Conservation (phyloP, 2,888 invertebrate species). For the Gerris lacustris region DNA sequence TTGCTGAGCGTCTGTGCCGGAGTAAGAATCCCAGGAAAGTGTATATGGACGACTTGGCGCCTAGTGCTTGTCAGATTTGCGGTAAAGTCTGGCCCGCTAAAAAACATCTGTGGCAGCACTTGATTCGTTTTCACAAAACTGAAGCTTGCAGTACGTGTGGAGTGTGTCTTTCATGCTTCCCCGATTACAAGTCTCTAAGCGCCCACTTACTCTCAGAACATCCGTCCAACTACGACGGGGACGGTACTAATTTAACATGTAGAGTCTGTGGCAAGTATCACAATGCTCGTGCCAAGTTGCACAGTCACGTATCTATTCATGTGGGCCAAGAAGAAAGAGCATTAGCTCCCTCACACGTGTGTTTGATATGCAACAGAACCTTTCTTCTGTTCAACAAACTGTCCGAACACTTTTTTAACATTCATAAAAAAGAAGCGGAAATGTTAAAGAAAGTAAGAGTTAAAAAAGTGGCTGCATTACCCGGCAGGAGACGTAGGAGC, state of each 20-base stretch:
- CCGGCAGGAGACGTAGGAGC: background rate
- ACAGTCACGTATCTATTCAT: conserved; percentile 46
- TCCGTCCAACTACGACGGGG: conserved; percentile 40
- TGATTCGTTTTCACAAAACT: conserved; percentile 44
- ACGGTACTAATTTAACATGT: conserved; percentile 47
- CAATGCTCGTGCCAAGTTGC: conserved; percentile 45
- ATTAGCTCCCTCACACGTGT: conserved; percentile 23
- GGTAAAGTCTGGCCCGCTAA: conserved; percentile 49
- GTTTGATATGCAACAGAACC: conserved; percentile 24
- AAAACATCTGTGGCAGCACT: conserved; percentile 49
- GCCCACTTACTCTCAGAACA: conserved; percentile 42
- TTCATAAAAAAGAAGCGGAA: conserved; percentile 2
- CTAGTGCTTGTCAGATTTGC: conserved; percentile 44
- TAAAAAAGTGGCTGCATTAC: background rate
- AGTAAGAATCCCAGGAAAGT: conserved; percentile 29
- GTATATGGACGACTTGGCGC: conserved; percentile 35
- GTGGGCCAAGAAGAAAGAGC: conserved; percentile 34
- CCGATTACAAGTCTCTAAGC: conserved; percentile 41
- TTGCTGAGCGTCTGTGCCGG: background rate
- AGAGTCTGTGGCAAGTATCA: conserved; percentile 45
- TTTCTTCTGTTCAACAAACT: conserved; percentile 21
- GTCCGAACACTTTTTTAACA: conserved; percentile 18
- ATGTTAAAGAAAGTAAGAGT: background rate
- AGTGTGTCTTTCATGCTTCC: conserved; percentile 45
- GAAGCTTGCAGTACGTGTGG: conserved; percentile 48